phyloP scores from a whole-genome alignment of 2,888 invertebrate genomes.

The Escarpia spicata region DNA sequence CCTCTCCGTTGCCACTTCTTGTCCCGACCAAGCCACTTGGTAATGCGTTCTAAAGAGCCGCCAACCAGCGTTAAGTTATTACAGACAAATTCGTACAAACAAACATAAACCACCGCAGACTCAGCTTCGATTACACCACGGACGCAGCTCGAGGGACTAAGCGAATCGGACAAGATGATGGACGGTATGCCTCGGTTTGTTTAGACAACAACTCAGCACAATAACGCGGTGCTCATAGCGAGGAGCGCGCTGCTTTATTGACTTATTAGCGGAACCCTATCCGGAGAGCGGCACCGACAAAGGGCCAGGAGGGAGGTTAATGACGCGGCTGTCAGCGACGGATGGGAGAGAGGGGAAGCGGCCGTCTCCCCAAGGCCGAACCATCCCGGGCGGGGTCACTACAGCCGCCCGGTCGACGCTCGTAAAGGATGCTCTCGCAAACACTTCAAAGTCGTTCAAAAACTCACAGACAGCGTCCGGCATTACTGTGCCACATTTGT shows the following conservation, averaged over 20 bases:
- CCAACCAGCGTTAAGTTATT: background rate
- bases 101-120: constrained; percentile 16
- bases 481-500: background rate
- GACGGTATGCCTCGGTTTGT: background rate
- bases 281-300: background rate
- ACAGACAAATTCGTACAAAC: background rate
- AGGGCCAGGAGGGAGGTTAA: background rate
- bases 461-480: background rate
- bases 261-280: background rate
- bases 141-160: background rate
- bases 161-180: background rate
- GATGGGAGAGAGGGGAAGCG: background rate
- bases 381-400: background rate
- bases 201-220: background rate
- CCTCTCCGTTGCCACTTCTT: background rate
- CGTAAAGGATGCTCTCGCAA: background rate
- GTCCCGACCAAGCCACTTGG: background rate
- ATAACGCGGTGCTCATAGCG: background rate
- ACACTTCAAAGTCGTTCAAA: background rate
- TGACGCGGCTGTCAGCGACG: background rate
- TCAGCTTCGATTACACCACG: background rate
- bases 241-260: background rate
- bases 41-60: constrained; percentile 2
- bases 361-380: background rate
- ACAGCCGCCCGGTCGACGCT: background rate